A percentile compares a stretch with the other conserved stretches of the same genome.
phyloP scores from a whole-genome alignment of 2,113 vertebrate genomes.

The Upupa epops region DNA sequence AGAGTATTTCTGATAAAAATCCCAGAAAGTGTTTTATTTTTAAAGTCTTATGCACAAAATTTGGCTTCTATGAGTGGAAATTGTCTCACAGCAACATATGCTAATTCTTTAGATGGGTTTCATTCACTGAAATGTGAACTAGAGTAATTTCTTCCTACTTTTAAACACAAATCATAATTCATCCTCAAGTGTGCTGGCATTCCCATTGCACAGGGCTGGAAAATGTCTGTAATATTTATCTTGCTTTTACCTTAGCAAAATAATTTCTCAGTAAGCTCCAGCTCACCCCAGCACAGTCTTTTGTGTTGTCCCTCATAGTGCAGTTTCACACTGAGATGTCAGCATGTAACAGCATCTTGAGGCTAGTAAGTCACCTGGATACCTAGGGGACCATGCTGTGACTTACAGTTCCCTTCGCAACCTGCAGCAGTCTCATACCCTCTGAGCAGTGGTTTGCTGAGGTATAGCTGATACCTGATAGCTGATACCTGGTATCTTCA shows the following conservation, averaged over 20 bases:
- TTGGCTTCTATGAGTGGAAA: background rate
- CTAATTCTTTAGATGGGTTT: conserved; percentile 4
- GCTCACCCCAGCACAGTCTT: background rate
- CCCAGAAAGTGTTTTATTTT: background rate
- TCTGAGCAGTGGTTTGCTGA: background rate
- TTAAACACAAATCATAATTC: conserved; percentile 9
- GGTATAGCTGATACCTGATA: background rate
- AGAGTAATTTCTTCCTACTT: conserved; percentile 7
- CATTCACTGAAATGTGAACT: background rate
- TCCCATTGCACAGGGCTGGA: background rate
- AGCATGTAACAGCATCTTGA: background rate
- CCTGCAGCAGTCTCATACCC: background rate
- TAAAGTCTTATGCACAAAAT: background rate
- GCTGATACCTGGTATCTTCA: background rate
- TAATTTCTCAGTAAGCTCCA: background rate
- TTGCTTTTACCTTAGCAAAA: background rate
- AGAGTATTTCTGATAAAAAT: background rate
- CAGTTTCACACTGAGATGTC: rapidly evolving
- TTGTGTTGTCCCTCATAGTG: background rate
- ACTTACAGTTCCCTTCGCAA: background rate
- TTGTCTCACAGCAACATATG: background rate
- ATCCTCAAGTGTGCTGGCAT: background rate
- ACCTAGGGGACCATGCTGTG: background rate
- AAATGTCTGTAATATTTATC: background rate
- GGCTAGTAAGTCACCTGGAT: background rate